Base-by-base conservation (phyloP, 2,888 invertebrate genomes). In the Aphrophora alni region DNA sequence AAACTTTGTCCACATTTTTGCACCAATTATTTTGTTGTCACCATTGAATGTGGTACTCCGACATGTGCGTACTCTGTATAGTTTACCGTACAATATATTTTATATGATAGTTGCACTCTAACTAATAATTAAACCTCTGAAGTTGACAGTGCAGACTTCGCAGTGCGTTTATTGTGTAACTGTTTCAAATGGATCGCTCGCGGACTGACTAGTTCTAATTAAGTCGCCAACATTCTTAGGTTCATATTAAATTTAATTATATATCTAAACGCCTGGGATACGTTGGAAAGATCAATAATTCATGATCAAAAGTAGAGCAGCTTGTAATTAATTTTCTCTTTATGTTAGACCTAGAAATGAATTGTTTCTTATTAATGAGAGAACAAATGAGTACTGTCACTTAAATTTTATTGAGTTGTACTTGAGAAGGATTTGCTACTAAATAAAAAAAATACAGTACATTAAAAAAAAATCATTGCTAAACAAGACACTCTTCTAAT, bases 211-310 rank as follows among this genome's bases (percentile, higher is more conserved):
- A 44, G 12, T 17, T 5, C 59, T 59, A 59, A 59, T 59, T 59
- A 59, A 59, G 59, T 59, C 59, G 59, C 59, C 59, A 59, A 59
- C 59, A 59, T 59, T 59, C 59, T 59, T 59, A 21, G 59, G 4
- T 59, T 59, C 59, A 10, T 59, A 59, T 59, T 59, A 59, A 59
- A 59, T 59, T 59, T 59, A 59, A 59, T 59, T 59, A 59, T 59
- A 59, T 21, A 59, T 21, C 59, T n/a, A 59, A 59, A 59, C 59
- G 59, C 59, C 21, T 59, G 21, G 59, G 59, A 59, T 59, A 59
- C 21, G 12, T 5, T 14, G 59, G 21, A 21, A 21, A 59, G 59
- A 59, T 59, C 59, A 59, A 59, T 59, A 59, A 59, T 59, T 59
- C 59, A 59, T 59, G 59, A 59, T 59, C 59, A 59, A 59, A 59